These are phyloP conservation scores for Apistogramma diplotaenia DNA, from an alignment of 2,113 vertebrate genomes.

Conservation along the genomic window DNA sequence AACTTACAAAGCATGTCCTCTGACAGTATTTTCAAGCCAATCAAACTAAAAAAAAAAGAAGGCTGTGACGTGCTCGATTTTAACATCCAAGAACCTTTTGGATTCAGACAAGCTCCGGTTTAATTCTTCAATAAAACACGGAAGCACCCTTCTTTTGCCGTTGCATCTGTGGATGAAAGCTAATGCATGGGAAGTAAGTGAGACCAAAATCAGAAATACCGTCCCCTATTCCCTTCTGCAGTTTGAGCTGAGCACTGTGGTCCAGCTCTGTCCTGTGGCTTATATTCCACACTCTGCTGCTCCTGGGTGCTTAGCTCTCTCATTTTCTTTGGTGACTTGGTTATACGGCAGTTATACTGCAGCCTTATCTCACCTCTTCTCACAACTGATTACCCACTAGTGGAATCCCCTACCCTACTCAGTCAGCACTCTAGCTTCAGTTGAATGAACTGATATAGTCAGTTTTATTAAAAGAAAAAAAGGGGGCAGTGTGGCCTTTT, in stretches of 20 bases:
- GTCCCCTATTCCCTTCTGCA: neutral
- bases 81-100: constrained; percentile 12
- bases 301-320: constrained; percentile 25
- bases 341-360: neutral
- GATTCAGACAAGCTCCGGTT: neutral
- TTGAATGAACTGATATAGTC: constrained; percentile 6
- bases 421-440: constrained; percentile 19
- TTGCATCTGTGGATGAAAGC: neutral
- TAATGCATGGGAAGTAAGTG: neutral
- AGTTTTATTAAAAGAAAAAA: neutral
- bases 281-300: neutral
- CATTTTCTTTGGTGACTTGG: constrained; percentile 36
- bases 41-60: constrained; percentile 9
- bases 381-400: constrained; percentile 20
- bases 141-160: neutral
- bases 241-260: neutral
- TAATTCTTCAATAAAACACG: constrained; percentile 14
- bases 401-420: neutral
- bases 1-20: constrained; percentile 5
- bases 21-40: neutral
- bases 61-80: neutral
- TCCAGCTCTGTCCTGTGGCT: neutral
- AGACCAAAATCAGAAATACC: neutral
- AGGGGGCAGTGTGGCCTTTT: neutral
- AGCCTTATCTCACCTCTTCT: constrained; percentile 26